Conservation (phyloP, 2,797 vertebrate genomes). For the Mergus octosetaceus region DNA sequence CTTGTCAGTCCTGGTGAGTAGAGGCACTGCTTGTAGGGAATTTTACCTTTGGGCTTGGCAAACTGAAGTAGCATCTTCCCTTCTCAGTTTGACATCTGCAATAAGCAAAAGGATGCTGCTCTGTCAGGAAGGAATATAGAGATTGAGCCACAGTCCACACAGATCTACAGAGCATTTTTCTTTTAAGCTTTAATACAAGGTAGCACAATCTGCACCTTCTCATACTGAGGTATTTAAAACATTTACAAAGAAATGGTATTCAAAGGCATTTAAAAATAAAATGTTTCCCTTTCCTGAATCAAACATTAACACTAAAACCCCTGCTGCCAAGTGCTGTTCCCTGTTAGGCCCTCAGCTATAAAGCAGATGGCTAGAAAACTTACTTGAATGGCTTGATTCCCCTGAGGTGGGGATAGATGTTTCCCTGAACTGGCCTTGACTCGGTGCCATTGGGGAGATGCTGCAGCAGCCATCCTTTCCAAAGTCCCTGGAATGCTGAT, state of each 20-base stretch:
- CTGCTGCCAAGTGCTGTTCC: constrained; percentile 40
- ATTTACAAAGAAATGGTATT: constrained; percentile 75
- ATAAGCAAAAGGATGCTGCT: background rate
- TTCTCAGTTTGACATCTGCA: background rate
- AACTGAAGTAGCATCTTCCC: background rate
- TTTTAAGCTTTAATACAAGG: constrained; percentile 66
- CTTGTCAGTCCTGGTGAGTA: background rate
- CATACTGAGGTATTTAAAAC: constrained; percentile 82
- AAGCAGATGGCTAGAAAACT: constrained; percentile 50
- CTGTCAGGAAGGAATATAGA: background rate
- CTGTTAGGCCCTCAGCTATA: constrained; percentile 39
- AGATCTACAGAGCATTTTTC: background rate
- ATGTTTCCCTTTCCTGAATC: constrained; percentile 52
- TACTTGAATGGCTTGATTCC: constrained; percentile 56
- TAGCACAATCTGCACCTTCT: constrained; percentile 54
- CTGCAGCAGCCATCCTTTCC: constrained; percentile 15
- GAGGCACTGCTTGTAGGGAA: background rate
- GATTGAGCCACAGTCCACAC: constrained; percentile 1
- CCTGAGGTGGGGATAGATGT: background rate
- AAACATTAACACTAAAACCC: constrained; percentile 25
- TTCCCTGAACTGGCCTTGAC: constrained; percentile 46
- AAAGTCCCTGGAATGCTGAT: constrained; percentile 10
- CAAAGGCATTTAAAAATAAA: constrained; percentile 78
- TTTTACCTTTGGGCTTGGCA: constrained; percentile 1
- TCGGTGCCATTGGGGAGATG: background rate